phyloP scores from a whole-genome alignment of 2,113 vertebrate genomes.

The Mionectes macconnelli region DNA sequence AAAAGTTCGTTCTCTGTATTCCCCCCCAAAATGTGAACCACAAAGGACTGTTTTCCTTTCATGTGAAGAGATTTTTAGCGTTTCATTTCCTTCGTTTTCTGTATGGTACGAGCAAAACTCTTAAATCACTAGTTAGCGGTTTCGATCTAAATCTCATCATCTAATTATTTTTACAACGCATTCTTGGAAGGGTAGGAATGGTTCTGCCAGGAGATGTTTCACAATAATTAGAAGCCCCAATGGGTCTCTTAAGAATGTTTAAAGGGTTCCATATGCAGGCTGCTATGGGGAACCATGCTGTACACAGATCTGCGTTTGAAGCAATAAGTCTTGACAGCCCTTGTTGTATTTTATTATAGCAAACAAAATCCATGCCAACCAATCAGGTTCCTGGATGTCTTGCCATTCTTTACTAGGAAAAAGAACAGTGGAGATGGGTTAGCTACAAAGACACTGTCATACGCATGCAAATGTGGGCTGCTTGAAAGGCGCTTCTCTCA shows the following conservation, averaged over 20 bases:
- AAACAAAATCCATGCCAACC: conserved; percentile 75
- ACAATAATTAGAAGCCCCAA: conserved; percentile 82
- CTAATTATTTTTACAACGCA: conserved; percentile 81
- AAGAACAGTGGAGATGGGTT: not conserved
- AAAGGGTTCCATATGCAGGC: conserved; percentile 81
- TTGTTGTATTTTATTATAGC: conserved; percentile 77
- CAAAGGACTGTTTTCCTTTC: conserved; percentile 70
- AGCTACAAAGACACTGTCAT: not conserved
- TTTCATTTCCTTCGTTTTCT: conserved; percentile 74
- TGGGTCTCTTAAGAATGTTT: conserved; percentile 80
- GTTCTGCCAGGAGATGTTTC: conserved; percentile 80
- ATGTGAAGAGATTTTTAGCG: conserved; percentile 66
- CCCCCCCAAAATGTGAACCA: conserved; percentile 50
- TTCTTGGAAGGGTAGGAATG: conserved; percentile 78
- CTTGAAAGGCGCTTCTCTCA: not conserved
- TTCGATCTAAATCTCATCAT: conserved; percentile 83
- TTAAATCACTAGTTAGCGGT: conserved; percentile 76
- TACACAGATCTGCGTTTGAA: conserved; percentile 72
- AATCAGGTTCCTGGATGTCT: conserved; percentile 53
- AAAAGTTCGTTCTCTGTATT: conserved; percentile 1
- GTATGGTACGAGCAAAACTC: conserved; percentile 55
- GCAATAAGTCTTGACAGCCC: conserved; percentile 72
- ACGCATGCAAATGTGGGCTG: not conserved
- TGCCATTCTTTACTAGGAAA: conserved; percentile 45
- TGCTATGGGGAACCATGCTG: conserved; percentile 69